These are phyloP conservation scores for Dasysyrphus tricinctus DNA, from an alignment of 2,888 invertebrate species.

Conservation along the genomic window DNA sequence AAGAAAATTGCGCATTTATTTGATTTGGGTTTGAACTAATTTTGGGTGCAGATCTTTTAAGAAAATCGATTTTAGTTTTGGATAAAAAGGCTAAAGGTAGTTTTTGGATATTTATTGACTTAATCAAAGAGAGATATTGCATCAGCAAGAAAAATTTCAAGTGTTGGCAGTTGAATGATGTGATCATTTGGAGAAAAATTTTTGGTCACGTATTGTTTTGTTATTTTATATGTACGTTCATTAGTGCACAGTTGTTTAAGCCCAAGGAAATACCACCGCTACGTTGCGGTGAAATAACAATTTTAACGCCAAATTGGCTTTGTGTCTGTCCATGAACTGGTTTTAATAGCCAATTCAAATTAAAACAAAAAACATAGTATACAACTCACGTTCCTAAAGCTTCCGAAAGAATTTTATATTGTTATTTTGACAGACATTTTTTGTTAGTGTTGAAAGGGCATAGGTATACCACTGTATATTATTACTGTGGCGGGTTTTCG, in stretches of 20 bases:
- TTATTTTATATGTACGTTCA: constrained; percentile 39
- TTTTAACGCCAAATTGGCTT: no score
- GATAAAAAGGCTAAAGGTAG: neutral
- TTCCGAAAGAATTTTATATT: neutral
- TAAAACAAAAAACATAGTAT: constrained; percentile 21
- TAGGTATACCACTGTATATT: no score
- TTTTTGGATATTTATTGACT: constrained; percentile 48
- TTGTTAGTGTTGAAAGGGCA: no score
- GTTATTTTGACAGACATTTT: no score
- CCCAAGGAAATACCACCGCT: no score
- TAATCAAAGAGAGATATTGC: constrained; percentile 55
- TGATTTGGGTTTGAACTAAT: constrained; percentile 35
- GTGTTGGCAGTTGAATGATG: neutral
- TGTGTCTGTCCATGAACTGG: constrained; percentile 71
- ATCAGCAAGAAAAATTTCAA: constrained; percentile 39
- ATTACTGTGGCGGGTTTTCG: no score
- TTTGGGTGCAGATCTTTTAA: constrained; percentile 28
- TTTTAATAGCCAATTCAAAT: constrained; percentile 58
- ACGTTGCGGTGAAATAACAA: no score
- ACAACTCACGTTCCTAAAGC: neutral
- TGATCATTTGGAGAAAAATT: neutral
- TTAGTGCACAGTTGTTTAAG: neutral
- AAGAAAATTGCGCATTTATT: constrained; percentile 57
- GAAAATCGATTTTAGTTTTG: constrained; percentile 27
- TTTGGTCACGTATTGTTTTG: constrained; percentile 35